A percentile compares a stretch with the other conserved stretches of the same genome.
These are phyloP conservation scores for Agonopterix alstromeriana DNA, from an alignment of 2,888 invertebrate species.

Conservation along the genomic window DNA sequence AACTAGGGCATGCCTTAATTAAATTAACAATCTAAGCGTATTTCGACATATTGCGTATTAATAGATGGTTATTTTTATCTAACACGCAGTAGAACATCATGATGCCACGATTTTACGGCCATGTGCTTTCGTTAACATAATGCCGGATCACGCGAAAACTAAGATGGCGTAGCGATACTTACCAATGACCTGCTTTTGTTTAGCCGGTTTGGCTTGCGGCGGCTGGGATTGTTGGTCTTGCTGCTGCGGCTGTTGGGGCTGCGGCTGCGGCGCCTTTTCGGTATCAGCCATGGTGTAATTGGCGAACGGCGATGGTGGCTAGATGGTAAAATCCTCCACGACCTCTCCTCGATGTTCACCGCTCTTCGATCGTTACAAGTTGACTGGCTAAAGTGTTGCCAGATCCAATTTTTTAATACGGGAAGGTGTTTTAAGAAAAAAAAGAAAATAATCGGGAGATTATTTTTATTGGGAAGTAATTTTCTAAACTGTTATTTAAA, in stretches of 20 bases:
- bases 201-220: constrained; percentile 80
- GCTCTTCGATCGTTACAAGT: constrained; percentile 65
- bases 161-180: constrained; percentile 76
- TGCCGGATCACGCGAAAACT: constrained; percentile 54
- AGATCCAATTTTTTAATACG: neutral
- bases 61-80: constrained; percentile 4
- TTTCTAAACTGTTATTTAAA: too few relatives aligned
- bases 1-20: constrained; percentile 5
- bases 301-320: constrained; percentile 84
- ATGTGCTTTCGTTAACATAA: constrained; percentile 57
- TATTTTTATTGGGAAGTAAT: too few relatives aligned
- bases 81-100: constrained; percentile 8
- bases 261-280: constrained; percentile 88
- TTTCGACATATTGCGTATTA: neutral
- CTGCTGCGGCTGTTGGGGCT: constrained; percentile 79
- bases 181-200: constrained; percentile 94
- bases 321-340: constrained; percentile 85
- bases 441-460: too few relatives aligned
- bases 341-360: constrained; percentile 85
- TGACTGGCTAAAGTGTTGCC: neutral
- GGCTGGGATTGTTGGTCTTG: constrained; percentile 79
- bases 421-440: too few relatives aligned
- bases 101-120: constrained; percentile 28
- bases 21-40: neutral
- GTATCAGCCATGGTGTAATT: constrained; percentile 97